phyloP scores from a whole-genome alignment of 2,888 invertebrate genomes.

The Microplitis manilae region DNA sequence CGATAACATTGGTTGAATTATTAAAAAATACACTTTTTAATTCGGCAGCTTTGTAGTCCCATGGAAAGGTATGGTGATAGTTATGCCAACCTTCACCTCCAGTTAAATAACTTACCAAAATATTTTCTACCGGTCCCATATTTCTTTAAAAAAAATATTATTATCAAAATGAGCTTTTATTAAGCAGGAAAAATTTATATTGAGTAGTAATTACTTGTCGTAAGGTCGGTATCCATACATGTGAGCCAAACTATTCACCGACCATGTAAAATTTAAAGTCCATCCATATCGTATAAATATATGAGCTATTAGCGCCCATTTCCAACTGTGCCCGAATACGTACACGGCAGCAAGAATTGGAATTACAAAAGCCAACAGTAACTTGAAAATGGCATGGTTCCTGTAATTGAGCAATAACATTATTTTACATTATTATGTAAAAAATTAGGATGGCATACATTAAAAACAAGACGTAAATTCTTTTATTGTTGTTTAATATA shows the following conservation, averaged over 20 bases:
- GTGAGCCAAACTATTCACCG: constrained; percentile 77
- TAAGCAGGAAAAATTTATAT: background rate
- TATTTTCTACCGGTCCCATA: constrained; percentile 52
- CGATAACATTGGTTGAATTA: constrained; percentile 79
- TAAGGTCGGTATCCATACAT: constrained; percentile 66
- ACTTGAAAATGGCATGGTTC: constrained; percentile 73
- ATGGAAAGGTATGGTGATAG: constrained; percentile 75
- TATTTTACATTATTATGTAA: no score
- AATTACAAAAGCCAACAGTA: constrained; percentile 75
- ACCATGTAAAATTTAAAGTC: constrained; percentile 75
- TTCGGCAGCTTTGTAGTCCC: constrained; percentile 69
- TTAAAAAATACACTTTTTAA: constrained; percentile 72
- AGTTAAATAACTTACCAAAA: constrained; percentile 60
- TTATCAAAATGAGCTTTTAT: background rate
- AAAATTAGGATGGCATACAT: no score
- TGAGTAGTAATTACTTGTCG: constrained; percentile 59
- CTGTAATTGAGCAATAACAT: constrained; percentile 57
- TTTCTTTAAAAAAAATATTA: background rate
- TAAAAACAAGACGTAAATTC: no score
- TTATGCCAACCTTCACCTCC: constrained; percentile 74
- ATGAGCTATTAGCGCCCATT: constrained; percentile 72
- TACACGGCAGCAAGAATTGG: constrained; percentile 75
- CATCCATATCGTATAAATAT: constrained; percentile 73
- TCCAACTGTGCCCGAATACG: constrained; percentile 74
- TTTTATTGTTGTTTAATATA: no score